Conservation (phyloP, 2,888 invertebrate genomes). For the Leucoma salicis region DNA sequence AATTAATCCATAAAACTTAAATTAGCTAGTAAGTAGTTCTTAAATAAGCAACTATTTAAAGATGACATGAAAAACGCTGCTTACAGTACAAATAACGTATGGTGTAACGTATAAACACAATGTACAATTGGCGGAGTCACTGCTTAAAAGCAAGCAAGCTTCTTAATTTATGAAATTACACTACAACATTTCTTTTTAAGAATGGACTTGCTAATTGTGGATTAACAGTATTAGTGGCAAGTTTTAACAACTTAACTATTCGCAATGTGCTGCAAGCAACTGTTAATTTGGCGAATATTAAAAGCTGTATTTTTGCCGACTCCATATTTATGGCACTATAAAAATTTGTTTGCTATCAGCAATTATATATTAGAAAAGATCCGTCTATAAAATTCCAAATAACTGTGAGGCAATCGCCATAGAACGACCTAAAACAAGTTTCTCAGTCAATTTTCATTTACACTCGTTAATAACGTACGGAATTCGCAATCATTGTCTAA, state of each 20-base stretch:
- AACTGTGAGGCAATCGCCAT: slow-evolving; percentile 20
- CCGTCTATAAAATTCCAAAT: slow-evolving; percentile 15
- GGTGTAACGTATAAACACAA: too few species aligned
- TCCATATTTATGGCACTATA: slow-evolving; percentile 41
- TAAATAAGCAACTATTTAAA: too few species aligned
- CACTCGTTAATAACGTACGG: slow-evolving; percentile 13
- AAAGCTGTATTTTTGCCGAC: slow-evolving; percentile 52
- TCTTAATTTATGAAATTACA: too few species aligned
- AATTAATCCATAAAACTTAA: too few species aligned
- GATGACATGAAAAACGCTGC: too few species aligned
- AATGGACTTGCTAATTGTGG: slow-evolving; percentile 44
- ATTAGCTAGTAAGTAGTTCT: too few species aligned
- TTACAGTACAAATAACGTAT: too few species aligned
- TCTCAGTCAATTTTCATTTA: slow-evolving; percentile 22
- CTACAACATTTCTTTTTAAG: slow-evolving; percentile 13
- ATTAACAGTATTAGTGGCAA: slow-evolving; percentile 55
- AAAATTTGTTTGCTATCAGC: slow-evolving; percentile 17
- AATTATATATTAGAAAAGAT: slow-evolving; percentile 18
- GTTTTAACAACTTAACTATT: slow-evolving; percentile 61
- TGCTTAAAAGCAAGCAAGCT: slow-evolving; percentile 9
- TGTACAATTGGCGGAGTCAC: slow-evolving; percentile 3
- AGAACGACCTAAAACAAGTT: slow-evolving; percentile 9
- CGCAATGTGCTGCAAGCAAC: slow-evolving; percentile 53
- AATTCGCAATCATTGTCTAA: slow-evolving; percentile 22
- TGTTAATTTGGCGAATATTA: slow-evolving; percentile 59